Evolutionary conservation across 2,888 invertebrate genomes (phyloP).

Genomic region (Rapana venosa): DNA sequence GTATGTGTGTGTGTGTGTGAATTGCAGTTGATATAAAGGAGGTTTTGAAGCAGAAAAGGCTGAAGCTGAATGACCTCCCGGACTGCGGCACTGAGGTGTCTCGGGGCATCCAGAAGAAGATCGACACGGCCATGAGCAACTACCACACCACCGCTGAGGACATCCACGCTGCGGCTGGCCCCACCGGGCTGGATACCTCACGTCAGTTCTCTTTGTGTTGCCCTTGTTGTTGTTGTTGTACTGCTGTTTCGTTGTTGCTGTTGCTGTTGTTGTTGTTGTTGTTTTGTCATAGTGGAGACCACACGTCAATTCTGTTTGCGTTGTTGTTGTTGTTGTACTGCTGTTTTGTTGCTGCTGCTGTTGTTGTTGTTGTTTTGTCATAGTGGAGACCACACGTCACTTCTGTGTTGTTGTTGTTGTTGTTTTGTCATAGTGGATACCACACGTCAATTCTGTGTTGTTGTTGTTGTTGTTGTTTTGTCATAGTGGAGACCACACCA

Average conservation of each 20-base stretch:
- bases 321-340: too few relatives aligned
- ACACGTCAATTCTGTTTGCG: neutral
- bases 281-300: too few relatives aligned
- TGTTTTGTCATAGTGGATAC: too few relatives aligned
- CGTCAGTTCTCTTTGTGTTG: conserved; percentile 55
- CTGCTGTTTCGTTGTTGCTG: neutral
- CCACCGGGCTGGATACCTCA: conserved; percentile 71
- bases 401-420: too few relatives aligned
- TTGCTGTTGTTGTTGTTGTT: too few relatives aligned
- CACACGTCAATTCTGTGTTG: too few relatives aligned
- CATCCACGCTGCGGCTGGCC: conserved; percentile 74
- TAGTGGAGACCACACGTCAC: too few relatives aligned
- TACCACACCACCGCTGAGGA: conserved; percentile 72
- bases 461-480: too few relatives aligned
- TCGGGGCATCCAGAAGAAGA: conserved; percentile 63
- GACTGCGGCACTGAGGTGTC: neutral
- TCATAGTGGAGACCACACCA: too few relatives aligned
- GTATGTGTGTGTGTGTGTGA: neutral
- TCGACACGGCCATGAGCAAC: conserved; percentile 71
- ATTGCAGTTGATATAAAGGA: neutral
- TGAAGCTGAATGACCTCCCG: neutral
- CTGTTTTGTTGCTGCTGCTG: neutral
- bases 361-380: neutral
- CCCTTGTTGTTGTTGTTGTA: too few relatives aligned
- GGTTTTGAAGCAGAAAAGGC: neutral